Evolutionary conservation across 2,888 invertebrate species (phyloP), one percentile per base, ranked within the genome.

Genomic region (Amiota communis): DNA sequence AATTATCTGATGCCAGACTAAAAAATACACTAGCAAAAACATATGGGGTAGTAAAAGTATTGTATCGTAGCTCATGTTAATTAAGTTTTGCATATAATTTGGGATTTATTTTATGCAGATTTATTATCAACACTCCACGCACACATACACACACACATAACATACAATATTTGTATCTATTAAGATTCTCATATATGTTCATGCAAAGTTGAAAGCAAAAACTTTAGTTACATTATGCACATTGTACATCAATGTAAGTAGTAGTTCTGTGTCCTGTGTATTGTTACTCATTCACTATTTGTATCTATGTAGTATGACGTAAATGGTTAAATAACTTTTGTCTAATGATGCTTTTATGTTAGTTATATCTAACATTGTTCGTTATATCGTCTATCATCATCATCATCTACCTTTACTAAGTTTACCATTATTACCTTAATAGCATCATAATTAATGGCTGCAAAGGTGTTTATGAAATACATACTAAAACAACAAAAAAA

Each of bases 31-130:
- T 36, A 36, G 36, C 36, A 36, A 2, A 36, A 23, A 1, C 1
- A 6, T 36, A 6, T 36, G n/a, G n/a, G n/a, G n/a, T n/a, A 36
- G 6, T 36, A 36, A 36, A 36, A 36, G 20, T 20, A 13, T 23
- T n/a, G n/a, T n/a, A n/a, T n/a, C n/a, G n/a, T n/a, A n/a, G n/a
- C 72, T 61, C 78, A 79, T 84, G 81, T 82, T 82, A 83, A 83
- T 82, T 84, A 84, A 83, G 80, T 71, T 63, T 76, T 74, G 73
- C 72, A 74, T 64, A 70, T 74, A 63, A 77, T 74, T 72, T 72
- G 75, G 75, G 75, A 76, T 77, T 79, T 78, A 75, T 76, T 80
- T 79, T 77, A 83, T 81, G 78, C 79, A 84, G 81, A 83, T 83
- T 84, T 82, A 84, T 83, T 56, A 65, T 75, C 46, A 75, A 72